Percentiles rank a stretch among this genome's conserved stretches.
Evolutionary conservation across 2,797 vertebrate genomes (phyloP).

Genomic region (Podarcis lilfordi): DNA sequence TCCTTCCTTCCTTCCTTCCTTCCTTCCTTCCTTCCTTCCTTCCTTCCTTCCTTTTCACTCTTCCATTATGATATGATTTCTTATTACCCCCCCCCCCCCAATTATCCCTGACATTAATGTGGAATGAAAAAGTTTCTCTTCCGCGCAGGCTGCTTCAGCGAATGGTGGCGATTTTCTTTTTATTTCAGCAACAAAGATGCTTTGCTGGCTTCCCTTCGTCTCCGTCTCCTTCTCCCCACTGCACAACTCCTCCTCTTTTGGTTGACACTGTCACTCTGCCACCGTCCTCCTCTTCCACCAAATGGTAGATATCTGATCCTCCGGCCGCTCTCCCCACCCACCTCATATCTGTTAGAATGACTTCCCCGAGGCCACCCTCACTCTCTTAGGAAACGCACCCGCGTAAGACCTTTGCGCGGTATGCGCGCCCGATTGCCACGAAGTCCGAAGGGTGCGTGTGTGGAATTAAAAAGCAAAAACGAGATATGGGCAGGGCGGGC

Average conservation of each 20-base stretch:
- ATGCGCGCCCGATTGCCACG: no score
- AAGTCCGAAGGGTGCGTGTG: no score
- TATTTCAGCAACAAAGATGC: neutral
- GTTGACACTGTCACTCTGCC: neutral
- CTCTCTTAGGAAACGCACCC: no score
- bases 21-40: neutral
- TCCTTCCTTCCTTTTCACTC: neutral
- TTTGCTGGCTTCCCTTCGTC: neutral
- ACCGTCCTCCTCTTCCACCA: neutral
- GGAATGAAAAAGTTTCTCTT: neutral
- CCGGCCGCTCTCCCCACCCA: no score
- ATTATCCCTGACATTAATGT: neutral
- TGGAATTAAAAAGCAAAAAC: neutral
- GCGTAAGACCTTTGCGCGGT: no score
- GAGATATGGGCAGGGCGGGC: neutral
- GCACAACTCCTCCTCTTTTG: neutral
- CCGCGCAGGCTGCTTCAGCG: neutral
- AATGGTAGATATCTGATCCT: neutral
- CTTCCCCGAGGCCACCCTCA: no score
- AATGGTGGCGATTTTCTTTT: neutral
- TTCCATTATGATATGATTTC: neutral
- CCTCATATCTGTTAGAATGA: no score
- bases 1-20: slow-evolving; percentile 20
- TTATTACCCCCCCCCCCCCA: neutral
- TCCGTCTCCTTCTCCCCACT: neutral